Conservation (phyloP, 1,140 invertebrate species). For the Lepidurus couesii region DNA sequence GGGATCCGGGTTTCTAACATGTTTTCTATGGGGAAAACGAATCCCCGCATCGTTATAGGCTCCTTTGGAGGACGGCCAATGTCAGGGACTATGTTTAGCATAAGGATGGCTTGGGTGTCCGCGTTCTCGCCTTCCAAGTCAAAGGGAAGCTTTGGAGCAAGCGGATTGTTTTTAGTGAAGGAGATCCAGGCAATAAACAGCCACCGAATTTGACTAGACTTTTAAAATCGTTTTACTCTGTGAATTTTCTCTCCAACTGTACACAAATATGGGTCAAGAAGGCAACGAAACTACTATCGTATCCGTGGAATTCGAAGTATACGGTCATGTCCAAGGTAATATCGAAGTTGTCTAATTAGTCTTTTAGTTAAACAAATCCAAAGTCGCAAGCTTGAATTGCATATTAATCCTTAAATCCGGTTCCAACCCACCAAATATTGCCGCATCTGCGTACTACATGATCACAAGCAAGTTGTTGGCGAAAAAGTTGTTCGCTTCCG, state of each 20-base stretch:
- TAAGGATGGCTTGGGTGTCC: not conserved
- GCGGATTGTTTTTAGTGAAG: not conserved
- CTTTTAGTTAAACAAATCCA: not conserved
- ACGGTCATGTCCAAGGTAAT: conserved; percentile 79
- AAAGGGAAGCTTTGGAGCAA: conserved; percentile 9
- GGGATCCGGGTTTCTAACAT: conserved; percentile 72
- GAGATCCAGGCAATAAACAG: not conserved
- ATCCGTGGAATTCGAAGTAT: conserved; percentile 82
- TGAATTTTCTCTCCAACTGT: not conserved
- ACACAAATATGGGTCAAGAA: conserved; percentile 31
- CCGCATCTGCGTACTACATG: not conserved
- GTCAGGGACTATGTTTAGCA: conserved; percentile 8
- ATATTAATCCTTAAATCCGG: too few relatives aligned
- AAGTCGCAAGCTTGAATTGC: too few relatives aligned
- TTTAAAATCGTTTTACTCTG: too few relatives aligned
- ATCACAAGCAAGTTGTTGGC: conserved; percentile 26
- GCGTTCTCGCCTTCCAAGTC: not conserved
- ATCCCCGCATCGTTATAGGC: not conserved
- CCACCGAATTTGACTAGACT: not conserved
- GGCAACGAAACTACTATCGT: conserved; percentile 48
- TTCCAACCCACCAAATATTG: too few relatives aligned
- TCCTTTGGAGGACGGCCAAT: not conserved
- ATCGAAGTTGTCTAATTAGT: conserved; percentile 14
- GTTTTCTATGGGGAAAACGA: not conserved
- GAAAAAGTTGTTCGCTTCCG: not conserved